Percentiles rank a stretch among this genome's conserved stretches.
These are phyloP conservation scores for Chaenogobius annularis DNA, from an alignment of 2,113 vertebrate species.

Conservation along the genomic window DNA sequence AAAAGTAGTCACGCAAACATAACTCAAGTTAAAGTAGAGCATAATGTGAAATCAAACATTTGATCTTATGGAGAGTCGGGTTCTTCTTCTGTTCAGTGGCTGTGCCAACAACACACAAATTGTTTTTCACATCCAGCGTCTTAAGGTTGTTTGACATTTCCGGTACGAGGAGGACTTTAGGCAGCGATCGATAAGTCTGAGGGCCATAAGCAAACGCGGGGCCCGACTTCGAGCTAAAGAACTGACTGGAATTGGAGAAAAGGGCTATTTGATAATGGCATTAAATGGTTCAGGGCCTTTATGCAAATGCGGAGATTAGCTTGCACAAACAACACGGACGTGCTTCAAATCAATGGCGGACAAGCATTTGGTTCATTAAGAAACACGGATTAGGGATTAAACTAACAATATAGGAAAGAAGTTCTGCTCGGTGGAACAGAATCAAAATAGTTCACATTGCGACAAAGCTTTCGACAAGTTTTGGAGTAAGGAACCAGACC, in stretches of 20 bases:
- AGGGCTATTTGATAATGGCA: background rate
- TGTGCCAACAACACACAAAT: background rate
- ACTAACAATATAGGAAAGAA: background rate
- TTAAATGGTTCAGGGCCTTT: background rate
- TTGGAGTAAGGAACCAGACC: background rate
- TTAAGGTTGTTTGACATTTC: slow-evolving; percentile 10
- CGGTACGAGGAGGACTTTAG: background rate
- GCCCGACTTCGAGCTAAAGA: background rate
- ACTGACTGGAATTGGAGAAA: background rate
- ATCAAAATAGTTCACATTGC: background rate
- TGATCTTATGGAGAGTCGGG: background rate
- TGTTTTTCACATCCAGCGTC: background rate
- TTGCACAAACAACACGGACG: background rate
- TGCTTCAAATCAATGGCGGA: background rate
- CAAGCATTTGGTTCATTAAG: background rate
- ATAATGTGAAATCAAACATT: no score
- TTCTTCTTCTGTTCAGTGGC: no score
- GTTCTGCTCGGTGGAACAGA: background rate
- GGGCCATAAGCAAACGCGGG: background rate
- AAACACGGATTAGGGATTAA: background rate
- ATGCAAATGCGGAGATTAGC: background rate
- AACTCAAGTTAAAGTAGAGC: no score
- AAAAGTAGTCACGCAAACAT: no score
- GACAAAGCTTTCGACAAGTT: background rate
- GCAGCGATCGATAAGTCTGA: background rate